Evolutionary conservation across 1,140 invertebrate genomes (phyloP).

Genomic region (Prorops nasuta): DNA sequence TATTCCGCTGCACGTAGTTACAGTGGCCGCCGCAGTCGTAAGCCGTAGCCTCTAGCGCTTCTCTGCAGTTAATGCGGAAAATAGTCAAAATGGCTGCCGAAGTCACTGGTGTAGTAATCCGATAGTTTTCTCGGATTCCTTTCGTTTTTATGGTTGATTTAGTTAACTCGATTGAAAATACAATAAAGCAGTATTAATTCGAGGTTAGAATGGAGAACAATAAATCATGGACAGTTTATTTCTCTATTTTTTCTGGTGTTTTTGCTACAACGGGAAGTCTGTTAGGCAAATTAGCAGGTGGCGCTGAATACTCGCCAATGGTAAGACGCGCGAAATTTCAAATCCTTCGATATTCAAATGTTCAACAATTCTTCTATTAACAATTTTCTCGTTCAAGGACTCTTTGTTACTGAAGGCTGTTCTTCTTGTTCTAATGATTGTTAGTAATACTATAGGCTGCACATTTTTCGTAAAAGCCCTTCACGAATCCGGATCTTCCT

Average conservation of each 20-base stretch:
- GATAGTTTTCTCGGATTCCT: too few relatives aligned
- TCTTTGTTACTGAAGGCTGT: slow-evolving; percentile 38
- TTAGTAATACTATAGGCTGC: slow-evolving; percentile 61
- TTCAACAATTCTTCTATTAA: background rate
- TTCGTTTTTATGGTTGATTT: too few relatives aligned
- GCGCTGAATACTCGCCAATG: slow-evolving; percentile 20
- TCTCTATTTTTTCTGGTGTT: slow-evolving; percentile 38
- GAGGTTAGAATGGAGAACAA: too few relatives aligned
- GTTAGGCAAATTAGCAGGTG: slow-evolving; percentile 46
- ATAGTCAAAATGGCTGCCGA: too few relatives aligned
- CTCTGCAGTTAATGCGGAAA: too few relatives aligned
- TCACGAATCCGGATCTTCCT: slow-evolving; percentile 58
- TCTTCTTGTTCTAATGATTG: slow-evolving; percentile 59
- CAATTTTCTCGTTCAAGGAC: slow-evolving; percentile 25
- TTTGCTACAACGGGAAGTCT: slow-evolving; percentile 43
- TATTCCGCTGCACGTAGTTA: too few relatives aligned
- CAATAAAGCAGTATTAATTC: too few relatives aligned
- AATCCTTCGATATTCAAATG: slow-evolving; percentile 11
- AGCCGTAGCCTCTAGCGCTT: too few relatives aligned
- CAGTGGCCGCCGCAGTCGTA: too few relatives aligned
- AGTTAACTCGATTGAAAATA: too few relatives aligned
- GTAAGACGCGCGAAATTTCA: slow-evolving; percentile 27
- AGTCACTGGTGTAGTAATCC: too few relatives aligned
- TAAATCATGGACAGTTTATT: slow-evolving; percentile 21
- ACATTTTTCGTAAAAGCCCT: slow-evolving; percentile 63